Evolutionary conservation across 2,888 invertebrate genomes (phyloP).

Genomic region (Lathronympha strigana): DNA sequence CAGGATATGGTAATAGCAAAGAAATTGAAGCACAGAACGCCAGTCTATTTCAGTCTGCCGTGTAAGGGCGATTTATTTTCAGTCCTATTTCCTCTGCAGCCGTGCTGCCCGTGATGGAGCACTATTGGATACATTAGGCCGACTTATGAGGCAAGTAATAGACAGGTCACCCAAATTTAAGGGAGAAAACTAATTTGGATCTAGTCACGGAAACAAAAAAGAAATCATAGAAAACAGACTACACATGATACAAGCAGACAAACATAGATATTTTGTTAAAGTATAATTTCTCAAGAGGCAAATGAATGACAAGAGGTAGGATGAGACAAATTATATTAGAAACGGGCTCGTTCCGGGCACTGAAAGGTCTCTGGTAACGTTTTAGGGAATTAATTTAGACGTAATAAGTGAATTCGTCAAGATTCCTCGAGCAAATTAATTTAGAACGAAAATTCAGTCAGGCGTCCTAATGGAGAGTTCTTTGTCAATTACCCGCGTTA

Average conservation of each 20-base stretch:
- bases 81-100: slow-evolving; percentile 77
- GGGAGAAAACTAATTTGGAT: slow-evolving; percentile 17
- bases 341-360: slow-evolving; percentile 55
- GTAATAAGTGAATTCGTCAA: slow-evolving; percentile 64
- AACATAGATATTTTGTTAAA: slow-evolving; percentile 8
- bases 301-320: slow-evolving; percentile 60
- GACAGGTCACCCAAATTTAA: slow-evolving; percentile 36
- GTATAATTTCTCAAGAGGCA: slow-evolving; percentile 46
- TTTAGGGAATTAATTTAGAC: slow-evolving; percentile 60
- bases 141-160: slow-evolving; percentile 44
- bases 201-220: slow-evolving; percentile 19
- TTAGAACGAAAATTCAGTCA: slow-evolving; percentile 55
- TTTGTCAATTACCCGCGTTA: slow-evolving; percentile 41
- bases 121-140: slow-evolving; percentile 57
- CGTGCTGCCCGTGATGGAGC: slow-evolving; percentile 53
- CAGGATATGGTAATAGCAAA: slow-evolving; percentile 81
- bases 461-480: slow-evolving; percentile 51
- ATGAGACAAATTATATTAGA: slow-evolving; percentile 68
- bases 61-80: slow-evolving; percentile 81
- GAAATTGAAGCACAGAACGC: slow-evolving; percentile 71
- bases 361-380: slow-evolving; percentile 57
- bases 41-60: slow-evolving; percentile 78
- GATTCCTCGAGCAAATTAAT: slow-evolving; percentile 60
- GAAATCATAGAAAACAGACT: not conserved
- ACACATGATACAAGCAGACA: not conserved